Conservation (phyloP, 2,113 vertebrate genomes). For the Lathamus discolor region DNA sequence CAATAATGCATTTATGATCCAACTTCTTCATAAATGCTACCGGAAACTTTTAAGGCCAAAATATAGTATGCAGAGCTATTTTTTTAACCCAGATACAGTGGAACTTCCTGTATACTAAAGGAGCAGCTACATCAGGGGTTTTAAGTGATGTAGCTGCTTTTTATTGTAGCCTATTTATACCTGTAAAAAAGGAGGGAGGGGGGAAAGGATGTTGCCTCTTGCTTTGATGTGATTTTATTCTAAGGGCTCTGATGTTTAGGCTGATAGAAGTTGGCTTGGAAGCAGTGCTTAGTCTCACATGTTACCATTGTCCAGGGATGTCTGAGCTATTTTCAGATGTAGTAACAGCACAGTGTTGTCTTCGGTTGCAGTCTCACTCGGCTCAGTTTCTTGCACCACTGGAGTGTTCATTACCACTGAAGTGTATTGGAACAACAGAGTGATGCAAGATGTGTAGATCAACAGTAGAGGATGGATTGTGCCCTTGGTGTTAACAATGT, state of each 20-base stretch:
- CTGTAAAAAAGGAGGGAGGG: neutral
- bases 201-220: constrained; percentile 38
- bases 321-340: constrained; percentile 74
- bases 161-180: constrained; percentile 64
- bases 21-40: constrained; percentile 65
- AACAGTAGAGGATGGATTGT: constrained; percentile 77
- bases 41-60: constrained; percentile 77
- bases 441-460: constrained; percentile 70
- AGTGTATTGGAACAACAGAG: constrained; percentile 65
- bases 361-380: constrained; percentile 75
- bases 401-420: constrained; percentile 61
- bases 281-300: constrained; percentile 76
- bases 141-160: constrained; percentile 57
- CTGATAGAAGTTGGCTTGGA: constrained; percentile 75
- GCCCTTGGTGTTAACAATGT: constrained; percentile 89
- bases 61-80: constrained; percentile 60
- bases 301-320: constrained; percentile 73
- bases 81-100: constrained; percentile 54
- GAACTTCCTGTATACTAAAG: constrained; percentile 63
- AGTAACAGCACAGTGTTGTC: constrained; percentile 72
- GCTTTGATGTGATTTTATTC: constrained; percentile 70
- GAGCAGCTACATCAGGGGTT: constrained; percentile 48
- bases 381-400: constrained; percentile 71
- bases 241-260: constrained; percentile 77
- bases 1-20: constrained; percentile 68